Base-by-base conservation (phyloP, 2,888 invertebrate genomes). In the Lasioglossum lativentre region DNA sequence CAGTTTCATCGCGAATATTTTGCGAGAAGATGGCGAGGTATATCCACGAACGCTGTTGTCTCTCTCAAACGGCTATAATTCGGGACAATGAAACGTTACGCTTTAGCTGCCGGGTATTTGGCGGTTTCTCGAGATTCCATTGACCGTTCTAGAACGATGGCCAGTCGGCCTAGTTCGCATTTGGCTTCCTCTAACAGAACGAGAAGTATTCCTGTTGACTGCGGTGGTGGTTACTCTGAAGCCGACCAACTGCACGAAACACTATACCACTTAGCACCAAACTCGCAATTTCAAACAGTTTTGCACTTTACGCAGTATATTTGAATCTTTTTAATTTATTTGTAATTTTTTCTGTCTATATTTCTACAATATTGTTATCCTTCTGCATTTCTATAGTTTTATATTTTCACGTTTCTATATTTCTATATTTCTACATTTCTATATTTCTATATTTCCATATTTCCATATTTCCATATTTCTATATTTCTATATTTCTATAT, bases 111-210 rank as follows among this genome's bases (percentile, higher is more conserved):
- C 66, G 85, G 86, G 83, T 86, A 83, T 88, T 87, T 88, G 80
- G 70, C 78, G 80, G 79, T 88, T 89, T 90, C 82, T 87, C 84
- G 85, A 88, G 87, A 90, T 91, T 91, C 87, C 85, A 87, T 85
- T 88, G 89, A 83, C 88, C 80, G 77, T 73, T 63, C 75, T 52
- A 38, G 42, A 70, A 68, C 74, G 75, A 72, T 75, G 72, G 76
- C 59, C 70, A 78, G 86, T 79, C 92, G 93, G 90, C 92, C 94
- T 92, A 93, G 92, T 93, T 93, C 88, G 86, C 85, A 92, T 91
- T 91, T 92, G 94, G 93, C 93, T 94, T 93, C 94, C 82, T 83
- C 83, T 86, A 78, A 83, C 74, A 86, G 68, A 80, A 86, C 83
- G 79, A 84, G 80, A 83, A 68, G 82, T 80, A 82, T 78, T 81